Evolutionary conservation across 2,113 vertebrate species (phyloP).

Genomic region (Mesoclemmys tuberculata): DNA sequence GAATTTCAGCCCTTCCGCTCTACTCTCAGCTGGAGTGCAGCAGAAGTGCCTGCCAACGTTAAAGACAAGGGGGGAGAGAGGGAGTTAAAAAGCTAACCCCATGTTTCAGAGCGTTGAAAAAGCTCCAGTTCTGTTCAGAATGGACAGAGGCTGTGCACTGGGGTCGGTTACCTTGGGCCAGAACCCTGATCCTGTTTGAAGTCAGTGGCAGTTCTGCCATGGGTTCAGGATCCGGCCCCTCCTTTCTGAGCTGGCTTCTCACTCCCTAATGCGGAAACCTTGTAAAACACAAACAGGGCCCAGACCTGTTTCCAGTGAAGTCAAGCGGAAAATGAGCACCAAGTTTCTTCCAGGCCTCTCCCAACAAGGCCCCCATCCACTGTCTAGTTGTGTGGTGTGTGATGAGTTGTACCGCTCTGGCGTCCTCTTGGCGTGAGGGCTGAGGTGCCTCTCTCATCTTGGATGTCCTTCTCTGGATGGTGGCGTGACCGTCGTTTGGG

Average conservation of each 20-base stretch:
- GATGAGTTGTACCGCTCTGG: background rate
- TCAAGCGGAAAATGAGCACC: background rate
- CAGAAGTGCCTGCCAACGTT: constrained; percentile 4
- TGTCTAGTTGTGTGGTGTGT: background rate
- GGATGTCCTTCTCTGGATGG: no score
- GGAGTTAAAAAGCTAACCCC: constrained; percentile 9
- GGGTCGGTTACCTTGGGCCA: background rate
- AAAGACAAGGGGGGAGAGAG: background rate
- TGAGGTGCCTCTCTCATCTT: no score
- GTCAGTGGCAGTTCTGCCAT: background rate
- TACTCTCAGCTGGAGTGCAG: background rate
- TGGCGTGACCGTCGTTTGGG: no score
- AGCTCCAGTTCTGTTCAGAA: background rate
- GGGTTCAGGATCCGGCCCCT: background rate
- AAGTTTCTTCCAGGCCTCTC: background rate
- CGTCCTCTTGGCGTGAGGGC: background rate
- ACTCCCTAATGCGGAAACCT: background rate
- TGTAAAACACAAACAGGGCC: background rate
- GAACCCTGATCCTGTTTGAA: background rate
- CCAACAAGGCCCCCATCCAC: background rate
- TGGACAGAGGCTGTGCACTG: background rate
- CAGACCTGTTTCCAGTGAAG: background rate
- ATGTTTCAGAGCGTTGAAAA: constrained; percentile 33
- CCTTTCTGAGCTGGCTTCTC: background rate
- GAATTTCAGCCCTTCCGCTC: background rate